phyloP scores from a whole-genome alignment of 2,113 vertebrate species.

The Scolopax mira region DNA sequence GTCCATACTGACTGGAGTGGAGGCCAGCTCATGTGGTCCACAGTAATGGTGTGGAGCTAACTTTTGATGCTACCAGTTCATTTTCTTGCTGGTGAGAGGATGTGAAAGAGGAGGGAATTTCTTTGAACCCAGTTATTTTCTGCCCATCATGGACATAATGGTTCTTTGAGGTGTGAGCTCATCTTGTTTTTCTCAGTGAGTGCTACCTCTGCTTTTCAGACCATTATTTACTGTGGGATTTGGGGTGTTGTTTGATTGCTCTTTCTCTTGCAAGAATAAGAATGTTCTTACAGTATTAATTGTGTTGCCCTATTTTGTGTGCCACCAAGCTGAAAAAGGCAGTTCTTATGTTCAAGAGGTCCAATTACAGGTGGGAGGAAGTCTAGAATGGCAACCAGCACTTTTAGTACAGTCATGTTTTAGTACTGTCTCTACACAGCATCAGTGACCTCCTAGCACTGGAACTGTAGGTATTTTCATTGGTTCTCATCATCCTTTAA shows the following conservation, averaged over 20 bases:
- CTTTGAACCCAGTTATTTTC: background rate
- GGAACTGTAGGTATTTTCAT: background rate
- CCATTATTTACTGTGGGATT: background rate
- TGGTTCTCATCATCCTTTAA: background rate
- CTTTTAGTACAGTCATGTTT: background rate
- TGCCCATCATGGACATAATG: background rate
- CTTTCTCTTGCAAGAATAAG: background rate
- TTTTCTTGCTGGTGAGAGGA: background rate
- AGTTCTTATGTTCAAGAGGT: background rate
- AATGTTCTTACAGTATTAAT: background rate
- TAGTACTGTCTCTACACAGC: background rate
- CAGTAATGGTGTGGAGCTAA: background rate
- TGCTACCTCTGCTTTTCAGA: background rate
- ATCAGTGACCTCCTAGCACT: background rate
- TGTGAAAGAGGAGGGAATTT: background rate
- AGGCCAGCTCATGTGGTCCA: background rate
- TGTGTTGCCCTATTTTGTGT: background rate
- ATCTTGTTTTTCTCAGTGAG: background rate
- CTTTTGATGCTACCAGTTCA: background rate
- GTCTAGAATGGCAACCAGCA: background rate
- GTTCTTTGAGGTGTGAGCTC: background rate
- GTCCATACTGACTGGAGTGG: background rate
- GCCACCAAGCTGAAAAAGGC: background rate
- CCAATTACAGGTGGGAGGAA: background rate
- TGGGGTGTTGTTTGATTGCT: background rate